phyloP scores from a whole-genome alignment of 2,797 vertebrate genomes.

The Sternarchorhynchus goeldii region DNA sequence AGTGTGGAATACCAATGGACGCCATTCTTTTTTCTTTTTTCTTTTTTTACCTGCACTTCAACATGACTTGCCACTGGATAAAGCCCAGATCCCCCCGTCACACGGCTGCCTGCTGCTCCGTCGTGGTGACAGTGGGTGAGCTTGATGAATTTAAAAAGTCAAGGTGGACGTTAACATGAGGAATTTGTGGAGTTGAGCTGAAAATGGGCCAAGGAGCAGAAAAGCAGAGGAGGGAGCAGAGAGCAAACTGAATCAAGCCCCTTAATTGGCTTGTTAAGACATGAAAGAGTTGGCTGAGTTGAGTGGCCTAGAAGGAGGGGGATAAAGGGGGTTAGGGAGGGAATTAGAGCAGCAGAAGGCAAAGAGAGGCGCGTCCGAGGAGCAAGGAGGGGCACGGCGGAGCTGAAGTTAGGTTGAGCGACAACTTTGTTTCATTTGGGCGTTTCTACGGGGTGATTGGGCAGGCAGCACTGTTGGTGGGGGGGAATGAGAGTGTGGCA shows the following conservation, averaged over 20 bases:
- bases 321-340: slow-evolving; percentile 45
- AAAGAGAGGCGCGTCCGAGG: slow-evolving; percentile 41
- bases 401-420: slow-evolving; percentile 59
- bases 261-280: slow-evolving; percentile 71
- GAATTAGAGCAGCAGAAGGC: slow-evolving; percentile 40
- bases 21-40: slow-evolving; percentile 10
- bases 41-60: slow-evolving; percentile 40
- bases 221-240: slow-evolving; percentile 43
- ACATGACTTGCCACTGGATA: slow-evolving; percentile 35
- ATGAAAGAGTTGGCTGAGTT: slow-evolving; percentile 60
- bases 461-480: slow-evolving; percentile 64
- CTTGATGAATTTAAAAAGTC: slow-evolving; percentile 52
- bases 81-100: slow-evolving; percentile 38
- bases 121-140: slow-evolving; percentile 35
- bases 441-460: slow-evolving; percentile 61
- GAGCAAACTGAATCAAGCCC: slow-evolving; percentile 58
- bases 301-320: slow-evolving; percentile 57
- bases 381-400: slow-evolving; percentile 24
- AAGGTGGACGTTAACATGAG: slow-evolving; percentile 45
- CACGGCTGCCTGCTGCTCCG: slow-evolving; percentile 37
- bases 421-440: slow-evolving; percentile 69
- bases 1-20: slow-evolving; percentile 54
- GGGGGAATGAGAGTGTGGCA: slow-evolving; percentile 73
- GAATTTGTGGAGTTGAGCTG: slow-evolving; percentile 47
- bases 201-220: slow-evolving; percentile 52